Conservation (phyloP, 2,888 invertebrate genomes). For the Epsilonema sp. region DNA sequence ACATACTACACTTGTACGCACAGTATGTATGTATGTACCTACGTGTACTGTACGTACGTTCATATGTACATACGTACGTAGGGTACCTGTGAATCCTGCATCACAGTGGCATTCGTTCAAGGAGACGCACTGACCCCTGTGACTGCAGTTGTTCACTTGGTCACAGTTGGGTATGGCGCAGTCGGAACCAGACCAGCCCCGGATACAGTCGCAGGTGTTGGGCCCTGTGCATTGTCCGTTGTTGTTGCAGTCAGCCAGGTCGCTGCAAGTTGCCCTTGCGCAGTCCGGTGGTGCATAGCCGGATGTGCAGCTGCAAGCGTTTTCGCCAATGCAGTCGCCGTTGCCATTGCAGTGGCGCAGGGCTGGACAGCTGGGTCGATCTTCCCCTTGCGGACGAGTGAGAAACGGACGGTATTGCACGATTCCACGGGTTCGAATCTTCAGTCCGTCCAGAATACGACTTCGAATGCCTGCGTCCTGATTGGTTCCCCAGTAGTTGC, state of each 20-base stretch:
- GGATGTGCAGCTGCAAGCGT: constrained; percentile 1
- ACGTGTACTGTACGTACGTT: too few relatives aligned
- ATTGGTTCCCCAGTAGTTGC: constrained; percentile 6
- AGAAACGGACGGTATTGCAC: not conserved
- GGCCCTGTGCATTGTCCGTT: constrained; percentile 7
- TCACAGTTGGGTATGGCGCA: constrained; percentile 3
- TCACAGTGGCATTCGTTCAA: constrained; percentile 7
- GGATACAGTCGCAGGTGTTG: constrained; percentile 4
- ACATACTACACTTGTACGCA: too few relatives aligned
- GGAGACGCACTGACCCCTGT: constrained; percentile 6
- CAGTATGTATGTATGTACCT: too few relatives aligned
- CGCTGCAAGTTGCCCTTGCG: not conserved
- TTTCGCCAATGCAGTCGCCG: constrained; percentile 3
- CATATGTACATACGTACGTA: too few relatives aligned
- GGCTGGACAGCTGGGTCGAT: not conserved
- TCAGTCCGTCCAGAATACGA: constrained; percentile 4
- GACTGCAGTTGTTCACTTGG: constrained; percentile 1
- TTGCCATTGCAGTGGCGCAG: constrained; percentile 3
- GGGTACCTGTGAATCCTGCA: constrained; percentile 1
- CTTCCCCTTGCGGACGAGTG: not conserved
- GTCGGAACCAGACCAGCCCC: constrained; percentile 6
- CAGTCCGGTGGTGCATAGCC: constrained; percentile 6
- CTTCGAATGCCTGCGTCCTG: not conserved
- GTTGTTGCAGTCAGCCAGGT: constrained; percentile 1
- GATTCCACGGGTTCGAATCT: constrained; percentile 1